Conservation (phyloP, 2,797 vertebrate species). For the Liparis tanakae region DNA sequence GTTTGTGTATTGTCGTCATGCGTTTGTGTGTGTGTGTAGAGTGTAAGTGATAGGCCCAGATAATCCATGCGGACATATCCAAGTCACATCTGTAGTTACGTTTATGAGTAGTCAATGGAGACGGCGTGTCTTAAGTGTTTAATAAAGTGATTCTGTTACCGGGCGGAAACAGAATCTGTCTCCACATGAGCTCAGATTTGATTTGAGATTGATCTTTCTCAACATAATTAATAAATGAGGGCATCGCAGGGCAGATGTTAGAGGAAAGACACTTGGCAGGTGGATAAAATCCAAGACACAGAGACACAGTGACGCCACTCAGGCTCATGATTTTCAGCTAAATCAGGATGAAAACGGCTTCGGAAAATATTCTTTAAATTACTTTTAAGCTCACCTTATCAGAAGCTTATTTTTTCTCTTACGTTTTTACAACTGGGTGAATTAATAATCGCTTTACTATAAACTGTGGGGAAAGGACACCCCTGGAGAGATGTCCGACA, state of each 20-base stretch:
- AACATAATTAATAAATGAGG: conserved; percentile 20
- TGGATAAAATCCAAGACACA: conserved; percentile 1
- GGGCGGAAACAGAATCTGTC: conserved; percentile 1
- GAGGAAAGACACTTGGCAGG: conserved; percentile 3
- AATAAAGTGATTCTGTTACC: conserved; percentile 19
- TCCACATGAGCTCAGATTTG: conserved; percentile 3
- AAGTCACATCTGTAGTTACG: not conserved
- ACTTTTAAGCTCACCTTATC: not conserved
- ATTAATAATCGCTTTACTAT: not conserved
- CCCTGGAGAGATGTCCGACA: not conserved
- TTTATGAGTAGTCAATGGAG: not conserved
- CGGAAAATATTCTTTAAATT: not conserved
- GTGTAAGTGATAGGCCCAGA: conserved; percentile 1
- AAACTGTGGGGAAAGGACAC: not conserved
- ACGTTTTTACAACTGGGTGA: not conserved
- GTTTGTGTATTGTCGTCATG: conserved; percentile 4
- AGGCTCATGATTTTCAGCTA: not conserved
- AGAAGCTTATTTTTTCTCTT: not conserved
- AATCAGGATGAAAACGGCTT: not conserved
- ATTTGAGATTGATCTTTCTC: conserved; percentile 14
- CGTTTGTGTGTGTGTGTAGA: not conserved
- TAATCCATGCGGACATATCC: not conserved
- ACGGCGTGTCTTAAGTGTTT: not conserved
- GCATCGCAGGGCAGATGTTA: not conserved
- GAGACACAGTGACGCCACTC: not conserved